Base-by-base conservation (phyloP, 2,113 vertebrate species). In the Stigmatopora argus region DNA sequence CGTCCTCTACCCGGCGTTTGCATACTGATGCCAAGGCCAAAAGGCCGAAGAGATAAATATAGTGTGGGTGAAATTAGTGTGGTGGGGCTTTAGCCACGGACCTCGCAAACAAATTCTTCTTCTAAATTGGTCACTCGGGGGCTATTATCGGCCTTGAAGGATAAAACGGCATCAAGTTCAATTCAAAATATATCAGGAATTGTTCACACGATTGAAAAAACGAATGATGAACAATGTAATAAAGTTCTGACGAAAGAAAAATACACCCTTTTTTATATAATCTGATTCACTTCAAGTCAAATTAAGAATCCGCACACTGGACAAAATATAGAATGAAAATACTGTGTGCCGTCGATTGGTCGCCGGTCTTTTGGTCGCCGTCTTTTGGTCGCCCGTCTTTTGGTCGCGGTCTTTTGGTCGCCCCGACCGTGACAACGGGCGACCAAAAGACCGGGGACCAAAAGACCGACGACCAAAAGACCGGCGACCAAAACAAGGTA, bases 21-120 rank as follows among this genome's bases (percentile, higher is more conserved):
- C 88, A 90, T 89, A 74, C 78, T 81, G 86, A 88, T 89, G 81
- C 71, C 41, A 71, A 84, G 85, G 80, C 80, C 85, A 87, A 83
- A 68, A 78, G 87, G 86, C 71, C 76, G 57, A 65, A 66, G 81
- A 70, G 82, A 86, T 87, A 88, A 90, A 86, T 86, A 87, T 62
- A 58, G 69, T 74, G 64, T 65, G 67, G 67, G 67, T 85, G 70
- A 85, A 87, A 90, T 88, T 73, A 85, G 69, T 64, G 13, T 38
- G 62, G 13, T 34, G 62, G 82, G 88, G 82, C 86, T 85, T 83
- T 74, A 78, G 73, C 81, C 62, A 55, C 14, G 11, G 61, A 59
- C 69, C 79, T 63, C 9, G 17, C 66, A 78, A 62, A 74, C 61
- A 70, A 70, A 72, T 76, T 75, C 70, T 74, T 77, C 66, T 76